Conservation (phyloP, 2,888 invertebrate genomes). For the Zhengitettix transpicula region DNA sequence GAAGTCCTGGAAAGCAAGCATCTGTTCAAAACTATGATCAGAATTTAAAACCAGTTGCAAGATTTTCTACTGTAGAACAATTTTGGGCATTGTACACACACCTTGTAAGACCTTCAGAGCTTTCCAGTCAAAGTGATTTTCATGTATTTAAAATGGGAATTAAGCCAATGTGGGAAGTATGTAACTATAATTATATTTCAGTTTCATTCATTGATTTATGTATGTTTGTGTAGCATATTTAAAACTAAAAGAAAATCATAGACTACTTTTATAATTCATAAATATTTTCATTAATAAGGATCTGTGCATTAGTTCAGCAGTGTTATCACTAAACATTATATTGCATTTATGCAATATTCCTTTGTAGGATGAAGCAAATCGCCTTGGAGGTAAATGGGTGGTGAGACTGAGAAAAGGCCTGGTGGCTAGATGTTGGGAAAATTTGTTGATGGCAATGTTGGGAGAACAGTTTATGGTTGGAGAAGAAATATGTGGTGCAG, state of each 20-base stretch:
- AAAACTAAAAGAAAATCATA: too few species aligned
- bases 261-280: too few species aligned
- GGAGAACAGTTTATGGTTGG: slow-evolving; percentile 99
- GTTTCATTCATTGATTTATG: too few species aligned
- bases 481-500: slow-evolving; percentile 94
- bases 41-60: slow-evolving; percentile 75
- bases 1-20: slow-evolving; percentile 38
- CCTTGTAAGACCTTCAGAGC: slow-evolving; percentile 72
- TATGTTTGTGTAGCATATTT: too few species aligned
- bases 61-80: slow-evolving; percentile 86
- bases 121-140: slow-evolving; percentile 81
- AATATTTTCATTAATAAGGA: background rate
- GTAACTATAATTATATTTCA: slow-evolving; percentile 12
- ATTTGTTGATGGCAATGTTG: slow-evolving; percentile 92
- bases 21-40: slow-evolving; percentile 45
- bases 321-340: background rate
- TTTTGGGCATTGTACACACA: slow-evolving; percentile 96
- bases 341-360: background rate
- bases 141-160: slow-evolving; percentile 97
- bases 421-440: slow-evolving; percentile 96
- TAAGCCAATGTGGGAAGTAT: slow-evolving; percentile 95
- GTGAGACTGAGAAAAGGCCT: slow-evolving; percentile 85
- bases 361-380: slow-evolving; percentile 71
- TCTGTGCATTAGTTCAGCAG: background rate
- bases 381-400: slow-evolving; percentile 96